Conservation (phyloP, 2,113 vertebrate genomes). For the Neomonachus schauinslandi region DNA sequence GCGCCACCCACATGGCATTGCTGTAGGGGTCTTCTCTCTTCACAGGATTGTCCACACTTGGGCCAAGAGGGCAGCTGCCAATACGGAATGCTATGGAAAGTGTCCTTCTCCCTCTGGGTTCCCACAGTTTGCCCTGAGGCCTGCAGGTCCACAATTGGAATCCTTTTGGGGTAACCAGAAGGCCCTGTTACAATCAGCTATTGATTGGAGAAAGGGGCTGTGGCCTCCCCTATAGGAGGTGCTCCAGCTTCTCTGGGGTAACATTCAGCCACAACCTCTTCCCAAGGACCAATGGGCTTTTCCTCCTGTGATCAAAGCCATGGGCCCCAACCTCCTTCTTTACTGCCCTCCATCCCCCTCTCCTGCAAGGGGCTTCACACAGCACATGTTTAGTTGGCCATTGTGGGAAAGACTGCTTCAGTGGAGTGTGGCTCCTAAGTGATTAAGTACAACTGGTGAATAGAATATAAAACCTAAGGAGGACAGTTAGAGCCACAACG, state of each 20-base stretch:
- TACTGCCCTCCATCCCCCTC: not conserved
- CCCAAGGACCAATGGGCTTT: not conserved
- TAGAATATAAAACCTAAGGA: not conserved
- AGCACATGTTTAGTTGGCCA: not conserved
- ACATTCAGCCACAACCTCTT: not conserved
- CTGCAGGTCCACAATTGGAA: not conserved
- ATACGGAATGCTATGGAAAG: not conserved
- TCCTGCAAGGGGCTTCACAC: not conserved
- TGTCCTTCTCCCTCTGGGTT: not conserved
- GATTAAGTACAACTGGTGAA: not conserved
- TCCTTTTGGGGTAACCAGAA: not conserved
- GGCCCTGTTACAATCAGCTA: not conserved
- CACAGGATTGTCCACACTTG: not conserved
- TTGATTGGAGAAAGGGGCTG: not conserved
- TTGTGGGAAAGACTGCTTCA: not conserved
- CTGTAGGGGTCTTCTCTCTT: not conserved
- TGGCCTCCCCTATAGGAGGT: not conserved
- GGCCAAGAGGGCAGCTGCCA: not conserved
- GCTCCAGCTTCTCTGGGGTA: not conserved
- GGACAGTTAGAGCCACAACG: not conserved
- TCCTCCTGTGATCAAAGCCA: constrained; percentile 6
- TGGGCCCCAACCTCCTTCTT: not conserved
- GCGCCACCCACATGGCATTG: not conserved
- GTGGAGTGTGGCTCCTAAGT: not conserved
- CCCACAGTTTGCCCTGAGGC: not conserved